Conservation (phyloP, 2,113 vertebrate species). For the Nestor notabilis region DNA sequence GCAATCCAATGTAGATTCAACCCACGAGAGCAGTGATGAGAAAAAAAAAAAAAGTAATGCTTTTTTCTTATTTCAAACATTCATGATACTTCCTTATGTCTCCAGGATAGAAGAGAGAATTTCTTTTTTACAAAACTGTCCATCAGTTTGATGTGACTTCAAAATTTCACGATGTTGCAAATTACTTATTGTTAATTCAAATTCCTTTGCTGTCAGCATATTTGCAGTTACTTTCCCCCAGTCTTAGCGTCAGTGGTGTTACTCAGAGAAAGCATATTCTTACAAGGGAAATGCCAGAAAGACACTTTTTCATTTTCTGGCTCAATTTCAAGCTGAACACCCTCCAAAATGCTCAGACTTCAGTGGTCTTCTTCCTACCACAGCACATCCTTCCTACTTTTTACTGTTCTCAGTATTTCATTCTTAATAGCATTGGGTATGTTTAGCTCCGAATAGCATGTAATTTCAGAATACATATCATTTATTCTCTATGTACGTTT, state of each 20-base stretch:
- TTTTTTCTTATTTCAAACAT: background rate
- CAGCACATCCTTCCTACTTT: background rate
- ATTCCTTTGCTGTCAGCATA: background rate
- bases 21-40: background rate
- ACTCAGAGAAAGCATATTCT: background rate
- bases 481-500: rapidly evolving
- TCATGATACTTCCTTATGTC: rapidly evolving
- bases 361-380: background rate
- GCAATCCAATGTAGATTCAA: background rate
- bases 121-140: background rate
- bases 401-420: rapidly evolving
- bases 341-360: rapidly evolving
- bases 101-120: background rate
- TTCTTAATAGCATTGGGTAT: background rate
- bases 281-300: background rate
- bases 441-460: rapidly evolving
- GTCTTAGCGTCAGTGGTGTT: background rate
- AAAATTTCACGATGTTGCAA: background rate
- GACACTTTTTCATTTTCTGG: background rate
- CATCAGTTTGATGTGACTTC: background rate
- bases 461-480: background rate
- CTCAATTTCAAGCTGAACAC: background rate
- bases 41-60: background rate
- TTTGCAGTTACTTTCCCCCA: background rate
- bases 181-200: background rate